Evolutionary conservation across 2,797 vertebrate species (phyloP).

Genomic region (Falco columbarius): DNA sequence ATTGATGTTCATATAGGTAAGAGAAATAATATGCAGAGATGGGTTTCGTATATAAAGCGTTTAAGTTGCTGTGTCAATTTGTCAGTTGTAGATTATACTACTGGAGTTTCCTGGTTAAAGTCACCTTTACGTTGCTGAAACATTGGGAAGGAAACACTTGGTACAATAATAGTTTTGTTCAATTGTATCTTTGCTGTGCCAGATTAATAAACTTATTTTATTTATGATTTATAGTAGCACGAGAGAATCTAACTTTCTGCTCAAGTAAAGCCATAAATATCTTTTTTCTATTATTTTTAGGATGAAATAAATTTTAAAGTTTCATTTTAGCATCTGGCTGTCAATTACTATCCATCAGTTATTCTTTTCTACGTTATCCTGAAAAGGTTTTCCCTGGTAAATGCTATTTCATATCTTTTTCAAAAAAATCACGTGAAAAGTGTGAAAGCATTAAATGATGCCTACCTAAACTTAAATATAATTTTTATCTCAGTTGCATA

Average conservation of each 20-base stretch:
- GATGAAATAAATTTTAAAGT: conserved; percentile 12
- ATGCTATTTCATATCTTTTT: conserved; percentile 34
- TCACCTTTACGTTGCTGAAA: neutral
- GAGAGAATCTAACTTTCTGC: neutral
- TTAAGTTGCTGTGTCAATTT: neutral
- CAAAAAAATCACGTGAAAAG: conserved; percentile 31
- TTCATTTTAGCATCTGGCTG: conserved; percentile 39
- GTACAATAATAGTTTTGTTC: neutral
- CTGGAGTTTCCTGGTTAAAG: neutral
- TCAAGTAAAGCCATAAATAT: neutral
- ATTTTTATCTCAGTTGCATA: neutral
- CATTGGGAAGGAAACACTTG: neutral
- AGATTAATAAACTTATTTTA: conserved; percentile 24
- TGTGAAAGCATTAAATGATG: conserved; percentile 33
- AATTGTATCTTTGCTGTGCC: neutral
- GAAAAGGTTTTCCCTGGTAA: conserved; percentile 11
- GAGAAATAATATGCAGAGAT: neutral
- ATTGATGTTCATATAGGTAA: conserved; percentile 6
- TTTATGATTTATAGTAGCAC: neutral
- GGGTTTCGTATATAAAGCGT: neutral
- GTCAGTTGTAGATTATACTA: neutral
- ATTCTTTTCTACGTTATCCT: conserved; percentile 2
- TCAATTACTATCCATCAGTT: conserved; percentile 59
- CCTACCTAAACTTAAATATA: conserved; percentile 21
- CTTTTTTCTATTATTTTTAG: neutral